Percentiles rank a stretch among this genome's conserved stretches.
Conservation (phyloP, 2,888 invertebrate genomes). For the Drepana falcataria region DNA sequence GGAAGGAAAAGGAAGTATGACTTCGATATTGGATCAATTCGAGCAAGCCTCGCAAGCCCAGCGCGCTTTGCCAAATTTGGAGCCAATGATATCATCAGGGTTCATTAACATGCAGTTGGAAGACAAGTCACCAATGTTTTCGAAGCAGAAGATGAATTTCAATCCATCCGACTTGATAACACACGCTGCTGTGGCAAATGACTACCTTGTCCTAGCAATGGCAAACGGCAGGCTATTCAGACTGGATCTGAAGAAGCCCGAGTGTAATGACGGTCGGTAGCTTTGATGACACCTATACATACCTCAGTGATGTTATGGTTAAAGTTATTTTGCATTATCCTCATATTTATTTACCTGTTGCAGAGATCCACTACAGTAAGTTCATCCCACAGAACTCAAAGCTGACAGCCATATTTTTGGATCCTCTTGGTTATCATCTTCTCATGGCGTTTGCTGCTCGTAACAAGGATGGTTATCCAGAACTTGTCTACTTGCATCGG, state of each 20-base stretch:
- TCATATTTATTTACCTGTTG: constrained; percentile 15
- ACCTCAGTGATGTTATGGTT: too few relatives aligned
- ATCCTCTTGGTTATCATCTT: constrained; percentile 92
- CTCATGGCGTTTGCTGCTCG: constrained; percentile 85
- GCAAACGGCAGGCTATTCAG: constrained; percentile 88
- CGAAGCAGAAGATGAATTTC: constrained; percentile 89
- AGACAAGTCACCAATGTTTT: constrained; percentile 91
- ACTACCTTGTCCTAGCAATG: constrained; percentile 90
- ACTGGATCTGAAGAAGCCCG: constrained; percentile 88
- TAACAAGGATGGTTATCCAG: constrained; percentile 79
- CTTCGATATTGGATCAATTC: constrained; percentile 90
- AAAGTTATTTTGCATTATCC: too few relatives aligned
- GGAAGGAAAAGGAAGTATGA: constrained; percentile 84
- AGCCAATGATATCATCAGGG: constrained; percentile 72
- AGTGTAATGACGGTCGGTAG: constrained; percentile 82
- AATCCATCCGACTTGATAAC: constrained; percentile 88
- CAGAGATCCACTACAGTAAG: constrained; percentile 86
- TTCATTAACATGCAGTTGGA: constrained; percentile 78
- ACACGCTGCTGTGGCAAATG: constrained; percentile 89
- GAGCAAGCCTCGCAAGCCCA: constrained; percentile 85
- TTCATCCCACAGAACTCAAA: constrained; percentile 78
- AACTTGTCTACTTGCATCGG: constrained; percentile 88
- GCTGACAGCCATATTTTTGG: constrained; percentile 85
- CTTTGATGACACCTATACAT: background rate
- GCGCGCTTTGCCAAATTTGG: constrained; percentile 49